Conservation (phyloP, 2,113 vertebrate species). For the Scomber colias region DNA sequence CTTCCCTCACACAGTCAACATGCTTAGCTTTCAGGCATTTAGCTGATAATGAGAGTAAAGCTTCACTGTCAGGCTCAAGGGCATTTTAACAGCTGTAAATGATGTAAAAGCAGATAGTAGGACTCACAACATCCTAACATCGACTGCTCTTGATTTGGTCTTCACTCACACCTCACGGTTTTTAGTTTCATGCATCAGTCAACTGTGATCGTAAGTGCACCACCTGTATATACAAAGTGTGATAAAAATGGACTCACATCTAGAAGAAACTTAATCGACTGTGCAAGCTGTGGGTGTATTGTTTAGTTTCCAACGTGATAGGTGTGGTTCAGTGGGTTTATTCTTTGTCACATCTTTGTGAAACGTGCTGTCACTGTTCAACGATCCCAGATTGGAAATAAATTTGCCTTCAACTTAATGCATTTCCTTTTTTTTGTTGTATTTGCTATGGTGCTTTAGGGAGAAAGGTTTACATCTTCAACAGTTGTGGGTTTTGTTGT, state of each 20-base stretch:
- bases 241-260: conserved; percentile 10
- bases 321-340: background rate
- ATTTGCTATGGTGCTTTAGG: no score
- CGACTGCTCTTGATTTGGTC: background rate
- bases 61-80: no score
- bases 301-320: conserved; percentile 36
- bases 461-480: no score
- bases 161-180: conserved; percentile 31
- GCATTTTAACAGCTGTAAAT: background rate
- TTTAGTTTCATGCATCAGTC: conserved; percentile 62
- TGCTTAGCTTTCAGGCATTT: no score
- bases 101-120: no score
- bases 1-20: background rate
- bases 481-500: no score
- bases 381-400: no score
- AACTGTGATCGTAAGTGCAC: conserved; percentile 35
- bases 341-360: background rate
- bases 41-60: no score
- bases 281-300: conserved; percentile 48
- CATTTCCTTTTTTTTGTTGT: no score
- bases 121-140: background rate
- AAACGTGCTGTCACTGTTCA: no score
- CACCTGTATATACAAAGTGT: conserved; percentile 50
- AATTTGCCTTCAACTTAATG: no score
- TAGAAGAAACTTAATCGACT: conserved; percentile 39